A percentile compares a stretch with the other conserved stretches of the same genome.
Evolutionary conservation across 2,888 invertebrate genomes (phyloP).

Genomic region (Ophioninae sp.): DNA sequence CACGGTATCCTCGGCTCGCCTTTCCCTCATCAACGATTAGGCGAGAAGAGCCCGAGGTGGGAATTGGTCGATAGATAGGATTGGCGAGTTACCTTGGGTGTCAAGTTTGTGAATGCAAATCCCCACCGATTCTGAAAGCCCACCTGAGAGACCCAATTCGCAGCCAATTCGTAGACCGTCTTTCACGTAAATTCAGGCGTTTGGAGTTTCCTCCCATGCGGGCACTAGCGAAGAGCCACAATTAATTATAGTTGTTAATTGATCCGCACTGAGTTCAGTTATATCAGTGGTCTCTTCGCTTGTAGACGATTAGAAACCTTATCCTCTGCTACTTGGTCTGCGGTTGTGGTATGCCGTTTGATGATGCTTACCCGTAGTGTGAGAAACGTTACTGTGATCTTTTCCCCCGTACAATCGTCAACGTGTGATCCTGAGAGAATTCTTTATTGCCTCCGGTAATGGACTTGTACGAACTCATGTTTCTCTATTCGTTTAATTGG

Average conservation of each 20-base stretch:
- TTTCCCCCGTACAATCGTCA: constrained; percentile 46
- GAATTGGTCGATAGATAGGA: constrained; percentile 19
- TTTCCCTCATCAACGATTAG: constrained; percentile 27
- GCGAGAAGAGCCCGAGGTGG: neutral
- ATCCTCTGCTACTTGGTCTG: constrained; percentile 9
- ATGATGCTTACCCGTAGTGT: constrained; percentile 44
- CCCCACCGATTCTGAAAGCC: constrained; percentile 27
- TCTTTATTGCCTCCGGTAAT: neutral
- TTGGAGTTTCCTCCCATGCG: constrained; percentile 52
- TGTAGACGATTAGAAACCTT: constrained; percentile 54
- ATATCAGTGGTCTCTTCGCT: constrained; percentile 61
- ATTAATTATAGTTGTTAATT: constrained; percentile 69
- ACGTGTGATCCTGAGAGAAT: constrained; percentile 9
- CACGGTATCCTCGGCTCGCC: constrained; percentile 38
- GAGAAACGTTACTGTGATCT: constrained; percentile 10
- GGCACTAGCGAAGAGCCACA: constrained; percentile 62
- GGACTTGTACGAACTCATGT: neutral
- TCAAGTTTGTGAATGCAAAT: constrained; percentile 59
- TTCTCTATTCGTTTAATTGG: constrained; percentile 53
- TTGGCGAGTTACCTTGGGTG: constrained; percentile 42
- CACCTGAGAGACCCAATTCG: constrained; percentile 33
- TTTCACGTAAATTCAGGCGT: constrained; percentile 30
- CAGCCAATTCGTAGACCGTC: constrained; percentile 39
- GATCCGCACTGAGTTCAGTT: constrained; percentile 66
- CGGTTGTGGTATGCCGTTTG: constrained; percentile 55